Evolutionary conservation across 2,113 vertebrate species (phyloP).

Genomic region (Phodopus roborovskii): DNA sequence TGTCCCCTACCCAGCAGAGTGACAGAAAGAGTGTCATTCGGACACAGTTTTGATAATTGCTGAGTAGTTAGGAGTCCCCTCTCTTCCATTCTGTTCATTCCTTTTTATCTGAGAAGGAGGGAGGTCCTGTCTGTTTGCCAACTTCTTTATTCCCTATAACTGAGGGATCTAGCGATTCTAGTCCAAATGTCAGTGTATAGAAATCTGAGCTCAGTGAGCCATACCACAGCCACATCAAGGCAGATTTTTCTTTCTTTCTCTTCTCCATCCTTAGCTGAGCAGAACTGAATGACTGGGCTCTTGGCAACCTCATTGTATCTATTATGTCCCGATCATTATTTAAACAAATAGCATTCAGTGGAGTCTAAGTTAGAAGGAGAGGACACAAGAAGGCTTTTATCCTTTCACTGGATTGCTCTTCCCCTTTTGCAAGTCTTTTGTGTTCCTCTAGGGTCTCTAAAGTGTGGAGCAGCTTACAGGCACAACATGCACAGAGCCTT

Average conservation of each 20-base stretch:
- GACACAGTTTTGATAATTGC: neutral
- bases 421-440: slow-evolving; percentile 43
- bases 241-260: neutral
- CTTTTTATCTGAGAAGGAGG: neutral
- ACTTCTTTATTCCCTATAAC: slow-evolving; percentile 37
- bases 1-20: accelerated
- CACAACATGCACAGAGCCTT: neutral
- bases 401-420: neutral
- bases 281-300: slow-evolving; percentile 64
- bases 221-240: neutral
- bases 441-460: neutral
- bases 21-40: neutral
- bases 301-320: slow-evolving; percentile 72
- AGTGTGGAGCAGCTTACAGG: slow-evolving; percentile 22
- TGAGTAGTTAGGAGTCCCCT: neutral
- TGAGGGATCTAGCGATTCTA: slow-evolving; percentile 42
- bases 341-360: slow-evolving; percentile 75
- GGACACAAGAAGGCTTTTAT: slow-evolving; percentile 65
- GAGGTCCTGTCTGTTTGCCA: neutral
- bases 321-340: slow-evolving; percentile 75
- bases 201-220: slow-evolving; percentile 44
- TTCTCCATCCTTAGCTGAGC: neutral
- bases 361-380: slow-evolving; percentile 50
- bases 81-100: neutral
- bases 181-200: slow-evolving; percentile 11